Conservation (phyloP, 2,888 invertebrate species). For the Rhaphigaster nebulosa region DNA sequence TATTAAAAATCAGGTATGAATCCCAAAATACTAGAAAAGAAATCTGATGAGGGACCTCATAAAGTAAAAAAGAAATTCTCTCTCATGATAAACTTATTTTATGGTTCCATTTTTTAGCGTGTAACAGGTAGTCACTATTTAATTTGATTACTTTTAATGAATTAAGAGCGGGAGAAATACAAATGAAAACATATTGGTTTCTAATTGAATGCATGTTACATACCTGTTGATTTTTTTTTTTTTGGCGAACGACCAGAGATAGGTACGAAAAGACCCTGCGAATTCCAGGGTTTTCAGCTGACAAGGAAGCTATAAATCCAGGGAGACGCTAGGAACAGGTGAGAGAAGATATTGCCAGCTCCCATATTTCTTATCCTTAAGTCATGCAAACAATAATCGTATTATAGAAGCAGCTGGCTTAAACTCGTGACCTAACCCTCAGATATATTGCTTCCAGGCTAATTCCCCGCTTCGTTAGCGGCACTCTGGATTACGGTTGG, state of each 20-base stretch:
- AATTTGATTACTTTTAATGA: background rate
- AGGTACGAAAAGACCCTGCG: background rate
- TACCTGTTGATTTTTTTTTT: background rate
- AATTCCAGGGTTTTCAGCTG: background rate
- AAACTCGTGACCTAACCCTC: constrained; percentile 39
- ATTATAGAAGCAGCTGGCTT: constrained; percentile 6
- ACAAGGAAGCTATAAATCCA: background rate
- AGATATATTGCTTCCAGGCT: background rate
- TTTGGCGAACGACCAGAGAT: background rate
- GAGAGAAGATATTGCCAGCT: constrained; percentile 29
- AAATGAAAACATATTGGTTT: no score
- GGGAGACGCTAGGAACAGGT: background rate
- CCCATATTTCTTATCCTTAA: constrained; percentile 36
- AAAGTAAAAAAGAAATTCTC: no score
- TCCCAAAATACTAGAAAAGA: no score
- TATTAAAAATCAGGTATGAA: no score
- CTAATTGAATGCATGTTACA: no score
- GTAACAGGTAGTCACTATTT: no score
- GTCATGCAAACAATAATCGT: constrained; percentile 35
- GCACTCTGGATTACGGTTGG: background rate
- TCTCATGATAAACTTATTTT: no score
- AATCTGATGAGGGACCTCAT: no score
- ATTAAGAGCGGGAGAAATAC: background rate
- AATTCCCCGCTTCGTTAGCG: constrained; percentile 36
- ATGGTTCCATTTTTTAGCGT: no score